Conservation (phyloP, 2,888 invertebrate genomes). For the Orgyia antiqua region DNA sequence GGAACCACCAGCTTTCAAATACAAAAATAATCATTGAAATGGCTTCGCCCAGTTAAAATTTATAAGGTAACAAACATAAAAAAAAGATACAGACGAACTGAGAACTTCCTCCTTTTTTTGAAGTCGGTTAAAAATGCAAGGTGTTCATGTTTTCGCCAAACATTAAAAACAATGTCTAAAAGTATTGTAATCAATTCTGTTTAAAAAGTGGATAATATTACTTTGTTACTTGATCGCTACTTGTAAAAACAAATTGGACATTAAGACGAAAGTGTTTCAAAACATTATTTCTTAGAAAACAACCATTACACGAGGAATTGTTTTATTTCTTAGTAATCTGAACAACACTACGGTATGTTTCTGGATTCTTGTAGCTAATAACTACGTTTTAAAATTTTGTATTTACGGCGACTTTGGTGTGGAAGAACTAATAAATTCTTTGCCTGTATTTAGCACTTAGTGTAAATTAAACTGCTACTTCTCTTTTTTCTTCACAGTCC, state of each 20-base stretch:
- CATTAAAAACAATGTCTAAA: too few species aligned
- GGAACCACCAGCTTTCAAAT: too few species aligned
- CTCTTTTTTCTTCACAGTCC: too few species aligned
- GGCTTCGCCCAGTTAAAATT: too few species aligned
- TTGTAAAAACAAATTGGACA: constrained; percentile 1
- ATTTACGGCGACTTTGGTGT: background rate
- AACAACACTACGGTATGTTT: constrained; percentile 1
- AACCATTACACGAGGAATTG: constrained; percentile 2
- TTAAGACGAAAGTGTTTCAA: constrained; percentile 5
- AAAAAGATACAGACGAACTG: too few species aligned
- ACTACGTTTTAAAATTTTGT: constrained; percentile 10
- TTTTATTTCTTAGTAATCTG: constrained; percentile 1
- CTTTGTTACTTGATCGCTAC: background rate
- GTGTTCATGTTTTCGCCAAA: too few species aligned
- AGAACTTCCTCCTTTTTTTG: too few species aligned
- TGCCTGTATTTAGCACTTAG: background rate
- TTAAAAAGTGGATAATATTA: background rate
- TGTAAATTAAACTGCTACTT: too few species aligned
- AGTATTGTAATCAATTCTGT: too few species aligned
- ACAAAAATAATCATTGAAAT: too few species aligned
- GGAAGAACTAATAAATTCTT: background rate
- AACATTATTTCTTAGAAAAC: constrained; percentile 7
- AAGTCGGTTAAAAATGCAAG: too few species aligned
- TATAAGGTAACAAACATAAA: too few species aligned
- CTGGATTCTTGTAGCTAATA: constrained; percentile 6